Base-by-base conservation (phyloP, 2,113 vertebrate genomes). In the Climacteris rufus region DNA sequence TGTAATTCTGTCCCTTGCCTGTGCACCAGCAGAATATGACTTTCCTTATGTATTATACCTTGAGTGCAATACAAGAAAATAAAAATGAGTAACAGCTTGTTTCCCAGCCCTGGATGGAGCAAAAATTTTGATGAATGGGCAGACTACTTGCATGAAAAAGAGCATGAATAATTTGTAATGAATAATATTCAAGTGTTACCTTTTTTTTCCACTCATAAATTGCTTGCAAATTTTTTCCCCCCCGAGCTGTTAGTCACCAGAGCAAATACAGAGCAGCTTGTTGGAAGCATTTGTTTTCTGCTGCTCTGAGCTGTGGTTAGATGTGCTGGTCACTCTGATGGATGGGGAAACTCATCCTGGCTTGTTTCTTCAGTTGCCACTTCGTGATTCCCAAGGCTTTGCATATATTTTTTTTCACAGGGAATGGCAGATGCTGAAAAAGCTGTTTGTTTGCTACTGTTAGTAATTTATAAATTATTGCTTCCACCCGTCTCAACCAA, bases 41-140 rank as follows among this genome's bases (percentile, higher is more conserved):
- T 96, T 89, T 60, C 65, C 49, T 89, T 95, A 91, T 90, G 87
- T 79, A 90, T 96, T 90, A 93, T 40, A 74, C 76, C 65, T 83
- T 56, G 61, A 94, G 86, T 81, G 94, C 83, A 89, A 82, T 75
- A 78, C 76, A 90, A 84, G 94, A 90, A 96, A 92, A 94, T 97
- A 96, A 96, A 97, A 96, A 96, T 96, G 96, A 97, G 44, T 96
- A 96, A 96, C 94, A 94, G 88, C 96, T 94, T 93, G 56, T 90
- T 95, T 95, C 68, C 83, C 65, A 92, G 90, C 65, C 52, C 57
- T 92, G 88, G 92, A 96, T 94, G 88, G 86, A 94, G 92, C 76
- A 95, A 93, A 96, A 97, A 96, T 90, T 59, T 97, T 96, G 92
- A 96, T 96, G 95, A 97, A 96, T 93, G 96, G 86, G 66, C 89